Evolutionary conservation across 2,888 invertebrate species (phyloP), one percentile per base, ranked within the genome.

Genomic region (Pterostichus madidus): DNA sequence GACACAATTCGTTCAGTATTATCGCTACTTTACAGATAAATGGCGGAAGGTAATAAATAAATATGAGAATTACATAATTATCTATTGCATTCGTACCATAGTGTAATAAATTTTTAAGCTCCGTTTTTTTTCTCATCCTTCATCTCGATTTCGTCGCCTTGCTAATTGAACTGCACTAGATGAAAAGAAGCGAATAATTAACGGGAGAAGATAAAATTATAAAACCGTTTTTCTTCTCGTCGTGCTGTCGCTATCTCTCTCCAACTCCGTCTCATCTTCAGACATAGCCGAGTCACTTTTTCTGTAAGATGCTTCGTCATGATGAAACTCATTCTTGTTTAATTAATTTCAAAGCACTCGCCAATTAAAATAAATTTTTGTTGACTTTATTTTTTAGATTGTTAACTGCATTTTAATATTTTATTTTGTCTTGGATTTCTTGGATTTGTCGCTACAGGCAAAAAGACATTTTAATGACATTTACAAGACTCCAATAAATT

Each of bases 121-220:
- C 39, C 3, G 49, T 2, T 49, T 5, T 11, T 10, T 49, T 13
- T 49, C n/a, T n/a, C 32, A 32, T 32, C 32, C 64, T n/a, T 4
- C 64, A 15, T 56, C 56, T 56, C 17, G 17, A 53, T 15, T 53
- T 17, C 17, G 56, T 17, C 56, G 17, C 15, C 17, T 17, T 56
- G 24, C 6, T 56, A 17, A 56, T 17, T 49, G 44, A 17, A 56
- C 56, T 49, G 44, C 75, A 46, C 73, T 49, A 75, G 46, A 49
- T 75, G 49, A 49, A 75, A 52, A 49, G 44, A 78, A 78, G 78
- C 35, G 61, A 61, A 78, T 78, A 78, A 78, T 78, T 78, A 78
- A 78, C 39, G 59, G 61, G 11, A 31, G 46, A 49, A 64, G 75
- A 75, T 75, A 75, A 75, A 75, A 75, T 75, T 75, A 75, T 78